Percentiles rank a stretch among this genome's conserved stretches.
These are phyloP conservation scores for Phyto melanocephala DNA, from an alignment of 2,888 invertebrate genomes.

Conservation along the genomic window DNA sequence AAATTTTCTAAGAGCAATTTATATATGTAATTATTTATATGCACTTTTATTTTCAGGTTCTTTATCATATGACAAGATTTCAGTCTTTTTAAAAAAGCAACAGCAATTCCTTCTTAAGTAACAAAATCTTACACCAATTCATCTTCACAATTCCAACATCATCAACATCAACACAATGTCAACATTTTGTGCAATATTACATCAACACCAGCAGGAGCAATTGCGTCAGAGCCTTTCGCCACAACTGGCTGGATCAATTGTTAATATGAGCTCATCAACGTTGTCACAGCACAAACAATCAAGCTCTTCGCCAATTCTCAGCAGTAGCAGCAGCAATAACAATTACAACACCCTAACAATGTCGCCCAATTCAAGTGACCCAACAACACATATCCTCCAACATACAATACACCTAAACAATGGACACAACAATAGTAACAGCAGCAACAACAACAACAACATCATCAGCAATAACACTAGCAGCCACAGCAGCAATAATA, in stretches of 20 bases:
- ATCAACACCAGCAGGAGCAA: constrained; percentile 60
- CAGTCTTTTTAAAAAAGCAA: too few relatives aligned
- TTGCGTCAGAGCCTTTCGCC: constrained; percentile 63
- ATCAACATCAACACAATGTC: constrained; percentile 19
- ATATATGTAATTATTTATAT: too few relatives aligned
- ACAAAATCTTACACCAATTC: not conserved
- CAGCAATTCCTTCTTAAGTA: too few relatives aligned
- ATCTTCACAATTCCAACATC: too few relatives aligned
- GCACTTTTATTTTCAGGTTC: not conserved
- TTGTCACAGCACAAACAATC: constrained; percentile 61
- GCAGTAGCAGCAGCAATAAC: constrained; percentile 56
- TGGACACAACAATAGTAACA: constrained; percentile 20
- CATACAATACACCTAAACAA: constrained; percentile 54
- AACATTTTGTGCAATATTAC: constrained; percentile 61
- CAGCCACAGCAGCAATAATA: constrained; percentile 55
- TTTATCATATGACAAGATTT: not conserved
- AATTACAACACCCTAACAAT: constrained; percentile 56
- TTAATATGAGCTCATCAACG: constrained; percentile 55
- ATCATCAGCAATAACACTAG: constrained; percentile 25
- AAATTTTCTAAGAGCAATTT: too few relatives aligned
- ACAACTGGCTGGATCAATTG: constrained; percentile 65
- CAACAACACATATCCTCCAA: constrained; percentile 49
- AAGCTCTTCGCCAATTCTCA: constrained; percentile 69
- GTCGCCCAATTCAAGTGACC: constrained; percentile 51
- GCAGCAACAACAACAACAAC: constrained; percentile 40